Percentiles rank a stretch among this genome's conserved stretches.
Conservation (phyloP, 2,113 vertebrate species). For the Salminus brasiliensis region DNA sequence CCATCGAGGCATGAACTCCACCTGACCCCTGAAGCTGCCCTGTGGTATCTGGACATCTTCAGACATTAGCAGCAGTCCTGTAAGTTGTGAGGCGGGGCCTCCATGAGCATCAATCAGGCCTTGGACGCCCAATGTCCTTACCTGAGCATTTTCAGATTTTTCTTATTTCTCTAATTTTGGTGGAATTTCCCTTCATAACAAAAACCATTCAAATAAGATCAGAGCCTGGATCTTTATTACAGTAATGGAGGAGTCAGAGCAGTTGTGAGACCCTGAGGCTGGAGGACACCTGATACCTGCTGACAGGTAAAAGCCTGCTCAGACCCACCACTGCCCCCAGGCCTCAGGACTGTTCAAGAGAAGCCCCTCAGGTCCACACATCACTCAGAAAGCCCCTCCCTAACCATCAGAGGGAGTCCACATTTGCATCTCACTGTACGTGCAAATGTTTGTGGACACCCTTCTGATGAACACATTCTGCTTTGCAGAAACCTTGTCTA, state of each 20-base stretch:
- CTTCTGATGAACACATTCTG: too few relatives aligned
- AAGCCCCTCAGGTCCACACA: neutral
- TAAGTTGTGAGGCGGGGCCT: too few relatives aligned
- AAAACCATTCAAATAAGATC: neutral
- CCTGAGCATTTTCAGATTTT: too few relatives aligned
- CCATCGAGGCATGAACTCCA: too few relatives aligned
- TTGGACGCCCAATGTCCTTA: too few relatives aligned
- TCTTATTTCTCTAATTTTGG: neutral
- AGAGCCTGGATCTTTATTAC: neutral
- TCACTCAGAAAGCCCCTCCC: neutral
- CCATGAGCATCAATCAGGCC: too few relatives aligned
- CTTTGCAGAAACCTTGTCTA: too few relatives aligned
- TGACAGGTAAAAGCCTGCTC: conserved; percentile 20
- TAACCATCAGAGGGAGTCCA: neutral
- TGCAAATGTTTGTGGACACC: too few relatives aligned
- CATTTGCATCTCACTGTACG: neutral
- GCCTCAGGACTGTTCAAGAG: neutral
- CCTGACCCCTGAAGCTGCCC: too few relatives aligned
- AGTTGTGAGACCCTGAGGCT: neutral
- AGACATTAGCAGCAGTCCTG: too few relatives aligned
- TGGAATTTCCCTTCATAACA: neutral
- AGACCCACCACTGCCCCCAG: neutral
- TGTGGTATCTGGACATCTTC: too few relatives aligned
- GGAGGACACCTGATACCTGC: conserved; percentile 11
- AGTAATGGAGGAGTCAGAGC: neutral